Evolutionary conservation across 2,113 vertebrate genomes (phyloP), one percentile per base, ranked within the genome.

Genomic region (Oryzias melastigma): DNA sequence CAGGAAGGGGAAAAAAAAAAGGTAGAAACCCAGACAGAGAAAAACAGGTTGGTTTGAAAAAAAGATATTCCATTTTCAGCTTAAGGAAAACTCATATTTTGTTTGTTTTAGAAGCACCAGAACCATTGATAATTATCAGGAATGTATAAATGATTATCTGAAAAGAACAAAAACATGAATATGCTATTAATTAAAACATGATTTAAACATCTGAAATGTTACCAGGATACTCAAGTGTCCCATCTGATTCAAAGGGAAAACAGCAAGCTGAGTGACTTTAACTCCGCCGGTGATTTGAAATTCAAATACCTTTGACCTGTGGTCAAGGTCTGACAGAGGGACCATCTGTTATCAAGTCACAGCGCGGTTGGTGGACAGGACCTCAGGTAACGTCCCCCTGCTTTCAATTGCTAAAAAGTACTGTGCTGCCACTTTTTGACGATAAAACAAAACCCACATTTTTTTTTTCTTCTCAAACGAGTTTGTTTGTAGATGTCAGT

Each of bases 311-410:
- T 51, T 66, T 81, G 79, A 88, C 77, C 85, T 50, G 1, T 46
- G 66, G 67, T 65, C 66, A 83, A 83, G 65, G 47, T 74, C 83
- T 77, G 66, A 81, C 75, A 58, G 75, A 81, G 81, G 19, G 27
- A 53, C 84, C 87, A 88, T 90, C 85, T 89, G 86, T 82, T 84
- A 56, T 75, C 70, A 61, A 71, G 65, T 51, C 69, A 49, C 64
- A 58, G 66, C 77, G 72, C 62, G 41, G 60, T 73, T 72, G 72
- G 59, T 48, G 58, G 47, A 69, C 15, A 19, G 72, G 73, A 76
- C 76, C 76, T 65, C 63, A 78, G 69, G 25, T 74, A 74, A 15
- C 68, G 58, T 53, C 51, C 52, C 50, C 63, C 62, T 58, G 77
- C 72, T 55, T 54, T 18, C 68, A 65, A 65, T 15, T 12, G 27